These are phyloP conservation scores for Pachliopta kotzebuea DNA, from an alignment of 2,888 invertebrate species.

Conservation along the genomic window DNA sequence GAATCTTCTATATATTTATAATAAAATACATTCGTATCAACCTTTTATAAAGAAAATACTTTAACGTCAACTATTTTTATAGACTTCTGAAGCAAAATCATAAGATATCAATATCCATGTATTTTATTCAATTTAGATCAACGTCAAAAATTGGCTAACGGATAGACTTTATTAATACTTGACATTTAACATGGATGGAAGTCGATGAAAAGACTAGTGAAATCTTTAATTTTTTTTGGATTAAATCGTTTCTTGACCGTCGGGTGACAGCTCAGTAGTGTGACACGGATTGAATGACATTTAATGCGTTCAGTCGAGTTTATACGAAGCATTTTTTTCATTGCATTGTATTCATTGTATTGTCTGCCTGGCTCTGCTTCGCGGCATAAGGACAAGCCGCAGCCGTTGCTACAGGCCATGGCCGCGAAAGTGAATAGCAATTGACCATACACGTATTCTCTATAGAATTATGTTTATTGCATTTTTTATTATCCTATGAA, in stretches of 20 bases:
- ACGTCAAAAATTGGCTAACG: slow-evolving; percentile 44
- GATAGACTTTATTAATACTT: slow-evolving; percentile 29
- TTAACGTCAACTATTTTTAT: background rate
- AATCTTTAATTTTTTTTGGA: slow-evolving; percentile 50
- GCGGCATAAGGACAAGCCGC: slow-evolving; percentile 20
- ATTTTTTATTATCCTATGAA: slow-evolving; percentile 30
- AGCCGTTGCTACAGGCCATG: slow-evolving; percentile 25
- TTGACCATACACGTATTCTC: slow-evolving; percentile 29
- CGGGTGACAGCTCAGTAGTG: slow-evolving; percentile 65
- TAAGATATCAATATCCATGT: background rate
- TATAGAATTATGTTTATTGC: slow-evolving; percentile 30
- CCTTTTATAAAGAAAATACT: background rate
- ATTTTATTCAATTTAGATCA: slow-evolving; percentile 30
- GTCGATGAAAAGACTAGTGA: slow-evolving; percentile 49
- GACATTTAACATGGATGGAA: slow-evolving; percentile 42
- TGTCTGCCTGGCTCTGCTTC: slow-evolving; percentile 17
- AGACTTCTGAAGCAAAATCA: background rate
- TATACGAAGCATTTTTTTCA: slow-evolving; percentile 48
- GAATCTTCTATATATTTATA: slow-evolving; percentile 42
- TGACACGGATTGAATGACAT: slow-evolving; percentile 55
- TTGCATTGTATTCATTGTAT: slow-evolving; percentile 45
- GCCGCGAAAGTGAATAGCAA: slow-evolving; percentile 29
- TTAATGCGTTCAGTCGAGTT: slow-evolving; percentile 50
- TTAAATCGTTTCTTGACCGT: slow-evolving; percentile 68
- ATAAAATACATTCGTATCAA: slow-evolving; percentile 42